Evolutionary conservation across 1,140 invertebrate genomes (phyloP).

Genomic region (Choristoneura fumiferana): DNA sequence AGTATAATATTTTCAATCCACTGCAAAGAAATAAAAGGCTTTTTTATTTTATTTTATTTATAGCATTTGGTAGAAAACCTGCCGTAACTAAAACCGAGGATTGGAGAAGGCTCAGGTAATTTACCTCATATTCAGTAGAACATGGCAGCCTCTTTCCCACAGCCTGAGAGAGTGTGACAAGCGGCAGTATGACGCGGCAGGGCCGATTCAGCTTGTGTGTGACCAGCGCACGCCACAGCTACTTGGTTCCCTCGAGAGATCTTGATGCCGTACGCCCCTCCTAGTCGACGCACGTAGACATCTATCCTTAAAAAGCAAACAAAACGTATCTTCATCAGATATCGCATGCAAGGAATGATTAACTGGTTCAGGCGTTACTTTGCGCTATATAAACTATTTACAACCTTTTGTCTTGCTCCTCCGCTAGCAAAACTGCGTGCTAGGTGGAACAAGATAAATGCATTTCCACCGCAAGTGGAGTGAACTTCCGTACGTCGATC

Average conservation of each 20-base stretch:
- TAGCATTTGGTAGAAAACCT: too few relatives aligned
- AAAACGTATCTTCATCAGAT: conserved; percentile 29
- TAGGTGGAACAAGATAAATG: too few relatives aligned
- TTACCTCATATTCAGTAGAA: conserved; percentile 81
- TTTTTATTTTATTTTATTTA: too few relatives aligned
- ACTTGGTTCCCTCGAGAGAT: conserved; percentile 36
- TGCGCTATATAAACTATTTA: background rate
- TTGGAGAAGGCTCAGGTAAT: too few relatives aligned
- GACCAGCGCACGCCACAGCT: conserved; percentile 39
- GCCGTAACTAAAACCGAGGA: background rate
- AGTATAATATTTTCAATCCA: too few relatives aligned
- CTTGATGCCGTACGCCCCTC: conserved; percentile 48
- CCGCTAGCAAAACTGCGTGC: too few relatives aligned
- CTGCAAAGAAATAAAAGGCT: too few relatives aligned
- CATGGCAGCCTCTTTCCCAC: conserved; percentile 82
- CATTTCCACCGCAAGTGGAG: too few relatives aligned
- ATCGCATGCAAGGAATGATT: too few relatives aligned
- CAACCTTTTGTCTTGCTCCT: too few relatives aligned
- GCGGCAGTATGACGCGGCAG: conserved; percentile 66
- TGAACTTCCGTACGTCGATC: too few relatives aligned
- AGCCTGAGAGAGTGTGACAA: conserved; percentile 82
- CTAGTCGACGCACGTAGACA: conserved; percentile 71
- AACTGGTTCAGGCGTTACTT: background rate
- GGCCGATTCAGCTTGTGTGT: conserved; percentile 41
- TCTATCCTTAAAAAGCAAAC: conserved; percentile 77